Evolutionary conservation across 2,113 vertebrate species (phyloP), one percentile per base, ranked within the genome.

Genomic region (Serilophus lunatus): DNA sequence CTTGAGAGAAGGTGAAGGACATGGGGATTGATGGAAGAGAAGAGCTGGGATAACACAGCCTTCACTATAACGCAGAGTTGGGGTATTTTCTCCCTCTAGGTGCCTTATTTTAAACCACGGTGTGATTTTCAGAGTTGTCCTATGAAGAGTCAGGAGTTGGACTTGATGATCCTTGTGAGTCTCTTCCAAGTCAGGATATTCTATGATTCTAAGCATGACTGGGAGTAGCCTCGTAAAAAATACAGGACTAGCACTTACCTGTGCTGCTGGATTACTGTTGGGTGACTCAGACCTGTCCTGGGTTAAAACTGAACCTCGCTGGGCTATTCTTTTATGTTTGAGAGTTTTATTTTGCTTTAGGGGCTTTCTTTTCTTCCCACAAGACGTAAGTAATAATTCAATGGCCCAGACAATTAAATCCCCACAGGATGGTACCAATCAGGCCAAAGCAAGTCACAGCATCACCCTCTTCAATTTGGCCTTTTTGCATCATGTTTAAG

Each of bases 11-110:
- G 70, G 20, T 42, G 26, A 33, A 75, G 40, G 49, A n/a, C 2
- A 1, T 7, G n/a, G 8, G 29, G 18, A 20, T 3, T 2, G 51
- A 33, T 28, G 45, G 56, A 88, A 68, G 33, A 82, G 35, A 40
- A 69, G 54, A 63, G 4, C n/a, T 35, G 40, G 24, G 53, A 13
- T 49, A 35, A 11, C 26, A 44, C 7, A 25, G 7, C 42, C 16
- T 47, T 49, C 1, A 0, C 54, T 44, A 4, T 0, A 7, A 3
- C 10, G 44, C 31, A 36, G 5, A 63, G 4, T 1, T 35, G 40
- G 68, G 7, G 1, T 7, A 4, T 70, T 60, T 92, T 23, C 10
- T 75, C 35, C 10, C 57, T 22, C 0, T 3, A 4, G 15, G 1
- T 14, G 13, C 44, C 33, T 60, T 7, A 4, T 19, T n/a, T n/a